phyloP scores from a whole-genome alignment of 2,888 invertebrate species.

The Tanytarsus gracilentus region DNA sequence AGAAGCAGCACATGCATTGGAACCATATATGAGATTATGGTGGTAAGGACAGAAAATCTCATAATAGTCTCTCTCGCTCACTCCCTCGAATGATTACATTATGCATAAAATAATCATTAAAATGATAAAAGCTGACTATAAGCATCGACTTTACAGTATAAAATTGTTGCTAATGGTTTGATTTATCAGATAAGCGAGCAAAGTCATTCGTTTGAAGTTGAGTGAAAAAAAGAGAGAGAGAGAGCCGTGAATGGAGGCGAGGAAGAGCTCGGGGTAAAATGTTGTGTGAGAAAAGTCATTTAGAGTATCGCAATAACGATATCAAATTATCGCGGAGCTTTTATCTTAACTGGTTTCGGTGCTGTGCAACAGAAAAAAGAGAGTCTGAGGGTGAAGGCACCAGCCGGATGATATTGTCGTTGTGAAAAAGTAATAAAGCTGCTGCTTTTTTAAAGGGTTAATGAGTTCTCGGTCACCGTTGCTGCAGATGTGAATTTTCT shows the following conservation, averaged over 20 bases:
- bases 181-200: constrained; percentile 22
- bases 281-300: constrained; percentile 20
- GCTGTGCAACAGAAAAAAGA: neutral
- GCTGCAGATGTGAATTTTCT: neutral
- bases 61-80: constrained; percentile 22
- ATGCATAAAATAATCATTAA: constrained; percentile 28
- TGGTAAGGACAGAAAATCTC: neutral
- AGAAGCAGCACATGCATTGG: no score
- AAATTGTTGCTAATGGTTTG: constrained; percentile 27
- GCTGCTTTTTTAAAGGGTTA: constrained; percentile 2
- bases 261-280: neutral
- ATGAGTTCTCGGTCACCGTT: constrained; percentile 22
- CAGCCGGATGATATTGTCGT: neutral
- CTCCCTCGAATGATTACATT: constrained; percentile 26
- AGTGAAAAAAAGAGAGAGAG: neutral
- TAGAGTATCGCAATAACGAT: constrained; percentile 8
- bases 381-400: neutral
- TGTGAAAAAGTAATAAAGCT: neutral
- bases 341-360: neutral
- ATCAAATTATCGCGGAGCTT: constrained; percentile 17
- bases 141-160: neutral
- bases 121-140: constrained; percentile 11
- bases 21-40: no score
- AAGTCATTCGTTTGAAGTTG: neutral
- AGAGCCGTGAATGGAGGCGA: neutral